Evolutionary conservation across 30 jellyfish, hydroid and myxozoan genomes (phyloP).

Genomic region (Sanderia malayensis): DNA sequence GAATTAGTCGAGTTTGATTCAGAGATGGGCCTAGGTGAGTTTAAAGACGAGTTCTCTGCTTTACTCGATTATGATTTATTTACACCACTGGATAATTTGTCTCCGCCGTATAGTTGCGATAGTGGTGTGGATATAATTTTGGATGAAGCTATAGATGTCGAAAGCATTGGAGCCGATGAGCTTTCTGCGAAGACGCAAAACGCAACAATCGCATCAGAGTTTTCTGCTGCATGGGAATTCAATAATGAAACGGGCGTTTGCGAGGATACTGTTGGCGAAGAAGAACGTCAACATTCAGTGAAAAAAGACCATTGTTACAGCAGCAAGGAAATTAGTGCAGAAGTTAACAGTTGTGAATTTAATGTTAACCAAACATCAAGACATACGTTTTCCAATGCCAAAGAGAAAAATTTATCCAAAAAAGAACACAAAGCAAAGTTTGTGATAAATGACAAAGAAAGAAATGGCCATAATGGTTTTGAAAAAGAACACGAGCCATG

Average conservation of each 20-base stretch:
- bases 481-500: slow-evolving; percentile 22
- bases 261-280: too few relatives aligned
- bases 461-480: not conserved
- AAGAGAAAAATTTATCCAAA: not conserved
- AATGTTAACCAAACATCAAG: not conserved
- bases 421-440: not conserved
- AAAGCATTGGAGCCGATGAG: not conserved
- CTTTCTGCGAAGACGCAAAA: too few relatives aligned
- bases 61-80: not conserved
- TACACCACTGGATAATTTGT: not conserved
- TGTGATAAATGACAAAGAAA: too few relatives aligned
- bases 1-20: not conserved
- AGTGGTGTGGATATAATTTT: not conserved
- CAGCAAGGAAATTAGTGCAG: not conserved
- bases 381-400: not conserved
- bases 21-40: not conserved
- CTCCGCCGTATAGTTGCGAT: not conserved
- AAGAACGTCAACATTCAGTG: slow-evolving; percentile 10
- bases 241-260: too few relatives aligned
- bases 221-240: too few relatives aligned
- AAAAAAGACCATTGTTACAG: slow-evolving; percentile 57
- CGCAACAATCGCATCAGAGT: too few relatives aligned
- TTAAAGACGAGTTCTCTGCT: not conserved
- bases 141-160: not conserved
- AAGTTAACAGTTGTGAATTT: not conserved